phyloP scores from a whole-genome alignment of 2,888 invertebrate species.

The Cloeon dipterum region DNA sequence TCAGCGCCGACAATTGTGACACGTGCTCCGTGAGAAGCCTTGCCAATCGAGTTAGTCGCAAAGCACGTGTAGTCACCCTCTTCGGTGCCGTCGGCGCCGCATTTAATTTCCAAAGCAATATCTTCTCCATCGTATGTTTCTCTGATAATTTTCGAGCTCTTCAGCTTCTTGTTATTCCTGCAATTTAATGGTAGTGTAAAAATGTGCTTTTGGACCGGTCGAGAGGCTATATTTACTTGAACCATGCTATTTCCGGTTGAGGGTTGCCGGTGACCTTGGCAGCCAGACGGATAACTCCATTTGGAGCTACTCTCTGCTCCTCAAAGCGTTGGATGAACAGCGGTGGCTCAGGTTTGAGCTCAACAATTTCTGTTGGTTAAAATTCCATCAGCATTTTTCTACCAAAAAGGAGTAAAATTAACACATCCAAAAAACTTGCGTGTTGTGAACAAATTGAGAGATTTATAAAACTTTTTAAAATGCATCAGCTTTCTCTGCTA shows the following conservation, averaged over 20 bases:
- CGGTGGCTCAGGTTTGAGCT: slow-evolving; percentile 60
- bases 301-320: slow-evolving; percentile 60
- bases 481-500: too few relatives aligned
- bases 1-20: slow-evolving; percentile 67
- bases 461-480: neutral
- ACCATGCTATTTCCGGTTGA: slow-evolving; percentile 73
- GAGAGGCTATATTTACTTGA: slow-evolving; percentile 22
- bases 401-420: neutral
- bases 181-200: slow-evolving; percentile 4
- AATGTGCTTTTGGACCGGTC: neutral
- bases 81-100: slow-evolving; percentile 66
- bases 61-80: slow-evolving; percentile 84
- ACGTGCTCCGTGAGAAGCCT: slow-evolving; percentile 68
- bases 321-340: slow-evolving; percentile 72
- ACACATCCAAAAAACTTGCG: neutral
- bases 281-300: slow-evolving; percentile 44
- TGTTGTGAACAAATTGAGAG: neutral
- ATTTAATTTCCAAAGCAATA: slow-evolving; percentile 49
- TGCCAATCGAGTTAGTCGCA: slow-evolving; percentile 70
- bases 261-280: slow-evolving; percentile 80
- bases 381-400: slow-evolving; percentile 4
- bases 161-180: slow-evolving; percentile 57
- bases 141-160: slow-evolving; percentile 48
- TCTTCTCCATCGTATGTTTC: slow-evolving; percentile 68
- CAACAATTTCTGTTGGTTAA: slow-evolving; percentile 38